These are phyloP conservation scores for Crepidodera aurea DNA, from an alignment of 2,888 invertebrate species.

Conservation along the genomic window DNA sequence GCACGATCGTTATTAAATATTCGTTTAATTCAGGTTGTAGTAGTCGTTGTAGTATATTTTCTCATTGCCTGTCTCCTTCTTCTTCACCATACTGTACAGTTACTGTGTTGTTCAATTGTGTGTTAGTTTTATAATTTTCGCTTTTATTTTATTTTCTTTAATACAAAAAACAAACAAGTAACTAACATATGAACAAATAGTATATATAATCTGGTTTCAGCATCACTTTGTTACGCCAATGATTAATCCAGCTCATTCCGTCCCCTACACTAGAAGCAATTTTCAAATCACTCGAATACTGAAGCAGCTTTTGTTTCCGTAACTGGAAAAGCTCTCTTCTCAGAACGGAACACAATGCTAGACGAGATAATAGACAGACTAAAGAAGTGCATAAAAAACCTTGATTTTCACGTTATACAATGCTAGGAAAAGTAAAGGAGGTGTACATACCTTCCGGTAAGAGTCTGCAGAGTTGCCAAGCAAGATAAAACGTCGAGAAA, in stretches of 20 bases:
- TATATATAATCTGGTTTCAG: too few species aligned
- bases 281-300: slow-evolving; percentile 23
- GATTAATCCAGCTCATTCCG: not conserved
- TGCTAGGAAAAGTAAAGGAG: not conserved
- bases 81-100: too few species aligned
- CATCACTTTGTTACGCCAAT: not conserved
- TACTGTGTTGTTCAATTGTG: too few species aligned
- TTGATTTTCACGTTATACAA: slow-evolving; percentile 15
- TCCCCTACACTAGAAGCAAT: not conserved
- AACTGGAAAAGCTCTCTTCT: slow-evolving; percentile 27
- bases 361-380: slow-evolving; percentile 18
- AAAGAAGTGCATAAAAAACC: slow-evolving; percentile 25
- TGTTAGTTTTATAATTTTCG: too few species aligned
- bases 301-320: slow-evolving; percentile 19
- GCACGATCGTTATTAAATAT: too few species aligned
- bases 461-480: not conserved
- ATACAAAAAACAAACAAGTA: too few species aligned
- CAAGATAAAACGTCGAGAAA: not conserved
- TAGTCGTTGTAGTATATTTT: too few species aligned
- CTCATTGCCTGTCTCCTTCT: too few species aligned
- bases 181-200: too few species aligned
- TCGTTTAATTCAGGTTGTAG: too few species aligned
- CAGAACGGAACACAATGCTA: slow-evolving; percentile 18
- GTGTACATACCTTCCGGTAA: not conserved
- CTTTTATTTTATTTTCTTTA: too few species aligned